Conservation (phyloP, 2,113 vertebrate genomes). For the Perca schrenkii region DNA sequence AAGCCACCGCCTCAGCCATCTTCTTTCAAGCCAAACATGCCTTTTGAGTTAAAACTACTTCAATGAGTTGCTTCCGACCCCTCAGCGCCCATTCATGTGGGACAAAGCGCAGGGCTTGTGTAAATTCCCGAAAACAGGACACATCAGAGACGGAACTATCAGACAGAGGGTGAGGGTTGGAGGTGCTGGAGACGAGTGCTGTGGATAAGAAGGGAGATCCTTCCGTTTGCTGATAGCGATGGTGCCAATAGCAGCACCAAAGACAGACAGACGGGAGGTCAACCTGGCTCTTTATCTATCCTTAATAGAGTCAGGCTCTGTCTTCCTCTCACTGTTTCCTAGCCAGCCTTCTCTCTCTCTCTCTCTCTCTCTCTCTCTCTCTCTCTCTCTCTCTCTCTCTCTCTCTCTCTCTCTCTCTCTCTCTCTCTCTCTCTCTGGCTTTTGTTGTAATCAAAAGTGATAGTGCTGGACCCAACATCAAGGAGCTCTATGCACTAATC, state of each 20-base stretch:
- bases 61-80: slow-evolving; percentile 44
- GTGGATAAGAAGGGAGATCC: slow-evolving; percentile 76
- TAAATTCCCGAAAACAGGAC: slow-evolving; percentile 63
- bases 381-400: slow-evolving; percentile 22
- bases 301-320: slow-evolving; percentile 18
- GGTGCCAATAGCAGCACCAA: slow-evolving; percentile 79
- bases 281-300: slow-evolving; percentile 61
- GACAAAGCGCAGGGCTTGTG: slow-evolving; percentile 69
- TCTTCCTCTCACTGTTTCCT: slow-evolving; percentile 30
- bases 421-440: slow-evolving; percentile 26
- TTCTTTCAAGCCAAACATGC: slow-evolving; percentile 52
- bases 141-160: slow-evolving; percentile 71
- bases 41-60: slow-evolving; percentile 58
- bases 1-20: neutral
- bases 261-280: slow-evolving; percentile 66
- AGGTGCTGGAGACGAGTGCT: slow-evolving; percentile 67
- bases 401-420: slow-evolving; percentile 21
- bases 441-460: slow-evolving; percentile 26
- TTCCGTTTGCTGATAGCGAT: slow-evolving; percentile 78
- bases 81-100: slow-evolving; percentile 58
- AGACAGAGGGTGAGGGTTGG: slow-evolving; percentile 45
- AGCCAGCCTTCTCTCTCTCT: neutral
- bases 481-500: slow-evolving; percentile 34
- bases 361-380: neutral
- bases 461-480: neutral